These are phyloP conservation scores for Siderastrea siderea DNA, from an alignment of 92 coral and sea anemone genomes.

Conservation along the genomic window DNA sequence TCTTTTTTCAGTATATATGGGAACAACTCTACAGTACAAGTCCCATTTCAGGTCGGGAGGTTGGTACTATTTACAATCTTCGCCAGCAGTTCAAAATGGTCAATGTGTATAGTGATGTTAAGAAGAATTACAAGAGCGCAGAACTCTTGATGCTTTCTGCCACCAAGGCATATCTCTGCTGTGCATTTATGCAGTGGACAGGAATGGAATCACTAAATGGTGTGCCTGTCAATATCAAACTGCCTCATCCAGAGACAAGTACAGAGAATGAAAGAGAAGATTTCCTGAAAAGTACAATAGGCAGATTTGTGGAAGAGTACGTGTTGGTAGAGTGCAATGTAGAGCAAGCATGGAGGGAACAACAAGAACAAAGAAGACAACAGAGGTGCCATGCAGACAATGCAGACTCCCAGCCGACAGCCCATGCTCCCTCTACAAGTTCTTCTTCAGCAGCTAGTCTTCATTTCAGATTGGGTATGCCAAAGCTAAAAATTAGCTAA, in stretches of 20 bases:
- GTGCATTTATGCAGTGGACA: constrained; percentile 77
- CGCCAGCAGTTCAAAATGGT: constrained; percentile 64
- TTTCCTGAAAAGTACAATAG: background rate
- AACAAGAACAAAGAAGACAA: constrained; percentile 10
- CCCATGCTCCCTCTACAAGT: background rate
- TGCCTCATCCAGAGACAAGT: background rate
- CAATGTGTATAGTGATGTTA: constrained; percentile 69
- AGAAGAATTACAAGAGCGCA: constrained; percentile 65
- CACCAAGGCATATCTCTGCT: constrained; percentile 74
- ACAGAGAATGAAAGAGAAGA: background rate
- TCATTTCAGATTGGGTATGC: background rate
- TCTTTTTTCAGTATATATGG: constrained; percentile 63
- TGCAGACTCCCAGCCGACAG: background rate
- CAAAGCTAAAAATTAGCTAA: too few relatives aligned
- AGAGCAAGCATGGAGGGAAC: constrained; percentile 30
- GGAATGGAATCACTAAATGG: constrained; percentile 2
- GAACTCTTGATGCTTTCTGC: constrained; percentile 70
- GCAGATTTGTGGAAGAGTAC: constrained; percentile 31
- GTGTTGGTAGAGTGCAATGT: constrained; percentile 18
- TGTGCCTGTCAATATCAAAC: constrained; percentile 3
- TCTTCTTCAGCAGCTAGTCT: constrained; percentile 1
- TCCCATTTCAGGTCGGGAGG: constrained; percentile 58
- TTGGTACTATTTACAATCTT: constrained; percentile 72
- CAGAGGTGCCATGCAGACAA: constrained; percentile 17
- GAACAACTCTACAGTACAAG: constrained; percentile 68